Percentiles rank a stretch among this genome's conserved stretches.
These are phyloP conservation scores for Dromiciops gliroides DNA, from an alignment of 2,113 vertebrate genomes.

Conservation along the genomic window DNA sequence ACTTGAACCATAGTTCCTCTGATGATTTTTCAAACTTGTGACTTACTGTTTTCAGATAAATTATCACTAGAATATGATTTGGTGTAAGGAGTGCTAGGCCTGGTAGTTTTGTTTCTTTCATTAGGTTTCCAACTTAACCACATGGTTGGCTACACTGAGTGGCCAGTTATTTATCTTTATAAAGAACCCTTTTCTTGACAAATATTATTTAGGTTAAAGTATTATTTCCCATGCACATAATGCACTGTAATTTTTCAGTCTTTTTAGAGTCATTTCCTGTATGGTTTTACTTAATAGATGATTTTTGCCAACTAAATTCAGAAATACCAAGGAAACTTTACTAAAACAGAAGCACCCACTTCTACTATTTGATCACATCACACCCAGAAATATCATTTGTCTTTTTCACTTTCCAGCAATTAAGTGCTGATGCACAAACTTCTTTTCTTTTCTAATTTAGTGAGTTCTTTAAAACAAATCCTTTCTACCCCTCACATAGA, in stretches of 20 bases:
- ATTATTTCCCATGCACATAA: conserved; percentile 26
- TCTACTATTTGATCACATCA: conserved; percentile 2
- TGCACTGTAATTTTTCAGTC: conserved; percentile 10
- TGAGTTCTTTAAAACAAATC: background rate
- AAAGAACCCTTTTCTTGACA: background rate
- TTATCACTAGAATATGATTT: background rate
- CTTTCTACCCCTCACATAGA: background rate
- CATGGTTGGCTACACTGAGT: background rate
- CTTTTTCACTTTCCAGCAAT: conserved; percentile 25
- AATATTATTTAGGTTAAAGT: conserved; percentile 33
- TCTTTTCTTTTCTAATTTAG: background rate
- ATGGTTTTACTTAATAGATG: background rate
- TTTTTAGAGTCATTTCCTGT: background rate
- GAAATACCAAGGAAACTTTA: background rate
- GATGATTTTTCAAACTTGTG: background rate
- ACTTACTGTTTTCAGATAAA: background rate
- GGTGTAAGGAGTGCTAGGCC: background rate
- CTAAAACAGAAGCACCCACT: background rate
- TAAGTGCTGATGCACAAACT: background rate
- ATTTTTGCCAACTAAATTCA: background rate
- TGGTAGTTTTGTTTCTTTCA: background rate
- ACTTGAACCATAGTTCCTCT: background rate
- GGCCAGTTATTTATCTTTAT: conserved; percentile 19
- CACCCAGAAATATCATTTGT: conserved; percentile 22
- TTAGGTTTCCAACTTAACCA: conserved; percentile 10